Evolutionary conservation across 2,888 invertebrate genomes (phyloP).

Genomic region (Philhelius pedissequus): DNA sequence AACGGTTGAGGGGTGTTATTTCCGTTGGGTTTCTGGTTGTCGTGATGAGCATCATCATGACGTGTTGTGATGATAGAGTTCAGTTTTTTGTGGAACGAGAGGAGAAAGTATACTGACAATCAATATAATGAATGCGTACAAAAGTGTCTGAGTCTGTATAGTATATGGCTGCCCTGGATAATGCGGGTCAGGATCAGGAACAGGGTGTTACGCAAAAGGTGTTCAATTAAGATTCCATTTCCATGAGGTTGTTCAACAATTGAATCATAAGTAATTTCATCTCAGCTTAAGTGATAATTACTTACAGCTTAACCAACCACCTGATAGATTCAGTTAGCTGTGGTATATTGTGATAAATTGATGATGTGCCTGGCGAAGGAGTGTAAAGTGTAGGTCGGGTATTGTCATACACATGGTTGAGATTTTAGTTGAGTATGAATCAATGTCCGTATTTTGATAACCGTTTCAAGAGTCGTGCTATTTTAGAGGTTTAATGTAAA

Average conservation of each 20-base stretch:
- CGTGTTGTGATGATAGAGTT: neutral
- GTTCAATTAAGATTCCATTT: conserved; percentile 5
- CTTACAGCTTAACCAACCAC: conserved; percentile 4
- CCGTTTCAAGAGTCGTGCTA: no score
- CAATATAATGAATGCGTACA: neutral
- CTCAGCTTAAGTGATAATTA: conserved; percentile 3
- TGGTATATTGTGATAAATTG: conserved; percentile 8
- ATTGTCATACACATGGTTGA: no score
- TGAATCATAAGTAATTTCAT: conserved; percentile 36
- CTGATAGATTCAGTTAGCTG: conserved; percentile 8
- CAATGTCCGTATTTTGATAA: no score
- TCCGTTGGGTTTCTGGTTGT: conserved; percentile 14
- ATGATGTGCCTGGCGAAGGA: neutral
- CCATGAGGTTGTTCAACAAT: conserved; percentile 8
- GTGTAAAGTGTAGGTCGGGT: no score
- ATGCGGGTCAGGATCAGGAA: conserved; percentile 28
- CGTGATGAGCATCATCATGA: neutral
- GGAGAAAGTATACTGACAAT: neutral
- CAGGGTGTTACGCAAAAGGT: conserved; percentile 8
- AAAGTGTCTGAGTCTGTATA: neutral
- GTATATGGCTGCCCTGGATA: neutral
- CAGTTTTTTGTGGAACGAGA: neutral
- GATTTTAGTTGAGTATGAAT: no score
- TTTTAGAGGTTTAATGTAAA: no score
- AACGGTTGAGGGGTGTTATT: neutral